Evolutionary conservation across 1,140 invertebrate species (phyloP), one percentile per base, ranked within the genome.

Genomic region (Drosophila willistoni): DNA sequence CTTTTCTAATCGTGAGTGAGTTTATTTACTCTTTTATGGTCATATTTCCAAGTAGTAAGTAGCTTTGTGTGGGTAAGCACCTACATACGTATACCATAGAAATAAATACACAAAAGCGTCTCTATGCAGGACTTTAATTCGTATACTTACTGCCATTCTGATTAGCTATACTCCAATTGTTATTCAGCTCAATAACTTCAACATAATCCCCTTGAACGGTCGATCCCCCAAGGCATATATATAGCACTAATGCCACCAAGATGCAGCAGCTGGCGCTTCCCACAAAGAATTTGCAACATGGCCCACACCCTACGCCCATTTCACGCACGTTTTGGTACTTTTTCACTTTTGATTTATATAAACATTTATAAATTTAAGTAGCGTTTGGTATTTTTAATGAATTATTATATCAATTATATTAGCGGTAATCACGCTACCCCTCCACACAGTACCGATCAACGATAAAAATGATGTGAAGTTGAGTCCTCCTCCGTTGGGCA

Each of bases 141-240:
- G 1, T 44, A 33, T 68, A 90, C 89, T 90, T 68, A 91, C 89
- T 72, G 55, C 79, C 73, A 70, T 91, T 91, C 62, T 77, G 89
- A 72, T 91, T 91, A 64, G 62, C 73, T 80, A 91, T 63, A 33
- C 25, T 77, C 89, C 89, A 91, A 66, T 80, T 64, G 25, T 47
- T 72, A 39, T 61, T 61, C 70, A 91, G 63, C 47, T 89, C 73
- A 55, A 89, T 81, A 19, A 89, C 65, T 68, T 82, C 70, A 13
- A 91, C 89, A 36, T 74, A 71, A 57, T 91, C 89, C 14, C 64
- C 68, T 14, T 56, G 75, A 12, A 60, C 66, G 34, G 10, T 25
- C n/a, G 34, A 14, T 60, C 13, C 29, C 47, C n/a, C 3, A 76
- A 69, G 42, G 39, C 51, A 64, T 10, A 80, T 6, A 81, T 51